These are phyloP conservation scores for Epizoanthus ramosus DNA, from an alignment of 92 coral and sea anemone species.

Conservation along the genomic window DNA sequence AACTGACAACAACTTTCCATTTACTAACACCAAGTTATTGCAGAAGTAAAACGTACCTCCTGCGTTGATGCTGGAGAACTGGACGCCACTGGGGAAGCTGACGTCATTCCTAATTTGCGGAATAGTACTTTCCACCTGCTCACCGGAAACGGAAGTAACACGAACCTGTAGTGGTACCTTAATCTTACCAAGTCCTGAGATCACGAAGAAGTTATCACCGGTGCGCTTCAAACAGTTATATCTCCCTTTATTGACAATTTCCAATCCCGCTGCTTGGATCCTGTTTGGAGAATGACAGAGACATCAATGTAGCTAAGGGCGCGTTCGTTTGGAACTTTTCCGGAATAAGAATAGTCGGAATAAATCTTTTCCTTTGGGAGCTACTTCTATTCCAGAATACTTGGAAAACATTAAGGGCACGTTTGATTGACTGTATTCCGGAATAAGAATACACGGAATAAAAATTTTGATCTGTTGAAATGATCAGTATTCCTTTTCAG, in stretches of 20 bases:
- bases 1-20: too few species aligned
- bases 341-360: too few species aligned
- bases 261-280: slow-evolving; percentile 79
- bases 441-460: too few species aligned
- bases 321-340: too few species aligned
- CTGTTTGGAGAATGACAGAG: slow-evolving; percentile 27
- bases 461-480: too few species aligned
- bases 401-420: too few species aligned
- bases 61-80: slow-evolving; percentile 62
- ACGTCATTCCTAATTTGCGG: slow-evolving; percentile 61
- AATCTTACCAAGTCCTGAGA: slow-evolving; percentile 61
- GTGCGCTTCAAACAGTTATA: slow-evolving; percentile 70
- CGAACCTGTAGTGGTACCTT: slow-evolving; percentile 70
- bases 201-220: slow-evolving; percentile 75
- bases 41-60: slow-evolving; percentile 45
- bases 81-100: slow-evolving; percentile 62
- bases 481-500: too few species aligned
- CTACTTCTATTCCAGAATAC: too few species aligned
- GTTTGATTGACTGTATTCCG: too few species aligned
- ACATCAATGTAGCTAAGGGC: not conserved
- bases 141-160: slow-evolving; percentile 75
- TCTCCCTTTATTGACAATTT: slow-evolving; percentile 52
- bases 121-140: slow-evolving; percentile 59
- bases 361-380: too few species aligned
- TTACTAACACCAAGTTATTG: too few species aligned